Conservation (phyloP, 2,888 invertebrate genomes). For the Mesorhabditis spiculigera region DNA sequence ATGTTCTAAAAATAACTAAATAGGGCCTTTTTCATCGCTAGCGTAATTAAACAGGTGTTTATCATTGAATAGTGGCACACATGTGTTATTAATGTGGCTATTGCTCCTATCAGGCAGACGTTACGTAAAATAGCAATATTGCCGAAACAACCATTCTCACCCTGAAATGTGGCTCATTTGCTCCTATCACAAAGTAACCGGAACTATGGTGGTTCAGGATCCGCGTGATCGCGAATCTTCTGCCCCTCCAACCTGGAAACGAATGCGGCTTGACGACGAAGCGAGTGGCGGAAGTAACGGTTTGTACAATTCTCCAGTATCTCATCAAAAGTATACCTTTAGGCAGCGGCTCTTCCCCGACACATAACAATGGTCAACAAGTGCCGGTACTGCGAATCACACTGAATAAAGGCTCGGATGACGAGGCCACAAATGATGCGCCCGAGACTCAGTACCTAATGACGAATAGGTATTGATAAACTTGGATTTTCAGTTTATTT, state of each 20-base stretch:
- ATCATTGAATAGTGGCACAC: too few relatives aligned
- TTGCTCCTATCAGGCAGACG: too few relatives aligned
- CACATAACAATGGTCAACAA: neutral
- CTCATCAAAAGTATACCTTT: neutral
- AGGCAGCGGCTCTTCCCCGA: neutral
- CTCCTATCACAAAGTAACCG: too few relatives aligned
- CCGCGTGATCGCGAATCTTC: conserved; percentile 3
- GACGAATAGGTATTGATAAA: neutral
- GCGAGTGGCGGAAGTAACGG: conserved; percentile 3
- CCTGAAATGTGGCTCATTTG: too few relatives aligned
- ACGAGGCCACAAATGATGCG: neutral
- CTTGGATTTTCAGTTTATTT: neutral
- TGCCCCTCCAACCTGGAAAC: neutral
- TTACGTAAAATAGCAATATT: too few relatives aligned
- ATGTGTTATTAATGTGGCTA: too few relatives aligned
- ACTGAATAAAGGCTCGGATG: neutral
- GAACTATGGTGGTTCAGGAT: neutral
- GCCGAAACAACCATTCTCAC: too few relatives aligned
- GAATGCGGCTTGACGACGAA: neutral
- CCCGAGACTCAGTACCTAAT: neutral
- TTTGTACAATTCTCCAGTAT: neutral
- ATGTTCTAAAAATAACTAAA: too few relatives aligned
- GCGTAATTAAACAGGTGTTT: too few relatives aligned
- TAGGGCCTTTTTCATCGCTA: too few relatives aligned
- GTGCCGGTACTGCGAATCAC: neutral